Evolutionary conservation across 2,113 vertebrate species (phyloP).

Genomic region (Sclerurus mexicanus): DNA sequence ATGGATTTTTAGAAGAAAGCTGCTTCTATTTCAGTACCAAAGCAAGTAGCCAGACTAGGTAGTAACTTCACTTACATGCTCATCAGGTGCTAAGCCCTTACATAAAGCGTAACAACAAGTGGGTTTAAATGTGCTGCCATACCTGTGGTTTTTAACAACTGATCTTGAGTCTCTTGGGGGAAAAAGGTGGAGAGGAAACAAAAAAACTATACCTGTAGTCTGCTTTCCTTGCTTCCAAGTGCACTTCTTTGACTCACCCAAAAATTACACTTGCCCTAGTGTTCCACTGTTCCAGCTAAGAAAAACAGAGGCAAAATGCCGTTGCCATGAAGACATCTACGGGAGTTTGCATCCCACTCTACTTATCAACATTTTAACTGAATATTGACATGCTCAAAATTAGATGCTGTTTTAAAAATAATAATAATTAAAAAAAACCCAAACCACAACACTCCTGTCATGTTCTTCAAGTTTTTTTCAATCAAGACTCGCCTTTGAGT

Average conservation of each 20-base stretch:
- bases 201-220: neutral
- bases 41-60: neutral
- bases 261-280: neutral
- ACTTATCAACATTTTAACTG: neutral
- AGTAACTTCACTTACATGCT: neutral
- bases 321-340: neutral
- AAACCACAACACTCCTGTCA: neutral
- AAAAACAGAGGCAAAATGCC: neutral
- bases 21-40: conserved; percentile 3
- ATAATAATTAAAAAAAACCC: neutral
- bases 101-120: neutral
- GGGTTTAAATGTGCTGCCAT: neutral
- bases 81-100: neutral
- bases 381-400: neutral
- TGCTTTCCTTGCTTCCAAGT: conserved; percentile 21
- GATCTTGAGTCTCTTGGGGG: neutral
- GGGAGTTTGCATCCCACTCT: neutral
- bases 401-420: neutral
- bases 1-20: neutral
- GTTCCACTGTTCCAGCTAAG: neutral
- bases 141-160: neutral
- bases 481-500: neutral
- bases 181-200: neutral
- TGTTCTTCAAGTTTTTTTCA: neutral
- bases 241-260: neutral